These are phyloP conservation scores for Parascotia fuliginaria DNA, from an alignment of 2,888 invertebrate species.

Conservation along the genomic window DNA sequence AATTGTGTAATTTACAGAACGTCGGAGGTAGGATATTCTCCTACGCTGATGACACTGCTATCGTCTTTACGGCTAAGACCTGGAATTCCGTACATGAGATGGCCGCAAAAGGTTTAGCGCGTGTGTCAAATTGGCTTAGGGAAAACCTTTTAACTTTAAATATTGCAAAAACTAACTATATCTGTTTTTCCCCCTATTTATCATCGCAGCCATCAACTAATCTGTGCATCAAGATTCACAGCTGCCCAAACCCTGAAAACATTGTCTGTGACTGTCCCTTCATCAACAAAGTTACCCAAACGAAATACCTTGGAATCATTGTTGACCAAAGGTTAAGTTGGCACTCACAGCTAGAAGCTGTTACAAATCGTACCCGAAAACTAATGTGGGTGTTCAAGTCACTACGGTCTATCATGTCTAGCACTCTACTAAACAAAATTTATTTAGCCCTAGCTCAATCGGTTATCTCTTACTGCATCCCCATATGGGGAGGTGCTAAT, in stretches of 20 bases:
- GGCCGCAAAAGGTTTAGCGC: neutral
- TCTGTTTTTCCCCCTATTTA: constrained; percentile 1
- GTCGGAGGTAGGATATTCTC: neutral
- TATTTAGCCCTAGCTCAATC: neutral
- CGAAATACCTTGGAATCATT: neutral
- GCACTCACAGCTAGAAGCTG: neutral
- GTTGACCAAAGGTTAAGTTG: neutral
- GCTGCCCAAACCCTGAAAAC: too few species aligned
- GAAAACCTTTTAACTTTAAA: constrained; percentile 1
- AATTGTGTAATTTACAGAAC: neutral
- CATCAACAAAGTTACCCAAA: neutral
- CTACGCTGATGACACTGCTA: constrained; percentile 1
- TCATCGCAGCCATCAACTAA: neutral
- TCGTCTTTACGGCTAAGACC: neutral
- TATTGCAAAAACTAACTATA: constrained; percentile 2
- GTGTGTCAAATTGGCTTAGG: neutral
- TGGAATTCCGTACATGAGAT: neutral
- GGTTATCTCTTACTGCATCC: neutral
- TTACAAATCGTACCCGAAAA: neutral
- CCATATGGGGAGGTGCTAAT: neutral
- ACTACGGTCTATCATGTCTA: neutral
- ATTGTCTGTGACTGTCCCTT: too few species aligned
- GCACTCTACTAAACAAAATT: neutral
- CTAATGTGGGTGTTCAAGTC: neutral
- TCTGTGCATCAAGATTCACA: too few species aligned